A percentile compares a stretch with the other conserved stretches of the same genome.
Conservation (phyloP, 23 tunicate species). For the Botrylloides violaceus region DNA sequence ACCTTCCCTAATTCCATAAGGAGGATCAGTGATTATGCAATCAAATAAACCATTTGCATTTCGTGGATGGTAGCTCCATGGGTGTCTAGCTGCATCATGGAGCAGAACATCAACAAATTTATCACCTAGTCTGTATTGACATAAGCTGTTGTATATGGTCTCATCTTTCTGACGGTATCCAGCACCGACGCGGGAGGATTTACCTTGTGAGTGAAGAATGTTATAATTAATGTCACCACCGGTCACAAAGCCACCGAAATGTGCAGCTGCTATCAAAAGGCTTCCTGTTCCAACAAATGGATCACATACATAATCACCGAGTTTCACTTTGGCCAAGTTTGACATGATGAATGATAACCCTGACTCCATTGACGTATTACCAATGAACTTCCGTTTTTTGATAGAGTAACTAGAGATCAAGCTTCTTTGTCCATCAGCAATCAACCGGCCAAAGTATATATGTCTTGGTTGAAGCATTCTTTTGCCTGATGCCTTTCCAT, state of each 20-base stretch:
- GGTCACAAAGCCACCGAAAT: constrained; percentile 67
- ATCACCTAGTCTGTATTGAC: constrained; percentile 37
- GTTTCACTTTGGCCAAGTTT: constrained; percentile 48
- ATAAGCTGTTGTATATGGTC: constrained; percentile 56
- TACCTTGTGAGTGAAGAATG: constrained; percentile 82
- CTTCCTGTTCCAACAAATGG: constrained; percentile 99
- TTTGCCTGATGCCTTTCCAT: constrained; percentile 31
- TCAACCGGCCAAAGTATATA: constrained; percentile 55
- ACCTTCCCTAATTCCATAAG: constrained; percentile 95
- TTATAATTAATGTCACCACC: constrained; percentile 96
- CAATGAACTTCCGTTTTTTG: constrained; percentile 74
- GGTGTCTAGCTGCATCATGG: constrained; percentile 64
- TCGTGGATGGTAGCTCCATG: constrained; percentile 34
- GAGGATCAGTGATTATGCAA: constrained; percentile 98
- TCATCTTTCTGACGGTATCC: constrained; percentile 71
- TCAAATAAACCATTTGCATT: constrained; percentile 52
- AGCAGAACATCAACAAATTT: constrained; percentile 70
- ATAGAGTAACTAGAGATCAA: constrained; percentile 56
- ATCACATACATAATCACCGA: constrained; percentile 57
- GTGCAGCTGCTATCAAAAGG: constrained; percentile 77
- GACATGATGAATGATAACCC: constrained; percentile 83
- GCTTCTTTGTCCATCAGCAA: constrained; percentile 72
- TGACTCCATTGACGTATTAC: constrained; percentile 98
- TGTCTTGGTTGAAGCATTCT: constrained; percentile 24
- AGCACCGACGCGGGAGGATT: constrained; percentile 90